Percentiles rank a stretch among this genome's conserved stretches.
These are phyloP conservation scores for Hippocampus kuda DNA, from an alignment of 2,797 vertebrate species.

Conservation along the genomic window DNA sequence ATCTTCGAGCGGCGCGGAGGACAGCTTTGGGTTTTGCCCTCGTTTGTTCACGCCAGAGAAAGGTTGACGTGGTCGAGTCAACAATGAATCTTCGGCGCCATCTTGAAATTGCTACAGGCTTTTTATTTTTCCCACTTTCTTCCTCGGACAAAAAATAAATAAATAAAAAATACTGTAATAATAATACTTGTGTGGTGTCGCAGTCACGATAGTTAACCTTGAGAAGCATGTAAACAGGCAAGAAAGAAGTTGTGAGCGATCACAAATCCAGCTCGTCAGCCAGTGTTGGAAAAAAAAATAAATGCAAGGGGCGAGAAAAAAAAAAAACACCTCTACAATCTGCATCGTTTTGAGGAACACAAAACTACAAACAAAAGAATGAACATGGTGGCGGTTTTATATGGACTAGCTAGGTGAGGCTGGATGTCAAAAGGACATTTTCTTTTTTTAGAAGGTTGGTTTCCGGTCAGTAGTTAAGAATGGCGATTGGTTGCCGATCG, in stretches of 20 bases:
- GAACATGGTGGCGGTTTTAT: background rate
- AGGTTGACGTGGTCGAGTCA: slow-evolving; percentile 1
- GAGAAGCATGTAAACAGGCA: background rate
- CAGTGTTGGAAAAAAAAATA: background rate
- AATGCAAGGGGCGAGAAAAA: background rate
- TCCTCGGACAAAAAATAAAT: background rate
- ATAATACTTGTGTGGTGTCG: background rate
- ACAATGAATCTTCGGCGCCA: background rate
- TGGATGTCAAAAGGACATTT: background rate
- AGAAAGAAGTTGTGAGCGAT: background rate
- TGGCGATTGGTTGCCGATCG: no score
- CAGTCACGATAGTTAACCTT: slow-evolving; percentile 8
- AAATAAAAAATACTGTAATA: background rate
- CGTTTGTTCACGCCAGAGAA: background rate
- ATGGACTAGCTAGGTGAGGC: background rate
- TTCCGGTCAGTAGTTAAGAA: no score
- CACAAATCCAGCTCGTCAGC: background rate
- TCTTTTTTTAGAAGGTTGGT: no score
- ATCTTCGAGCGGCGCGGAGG: slow-evolving; percentile 20
- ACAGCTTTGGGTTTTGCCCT: background rate
- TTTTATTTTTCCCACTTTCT: background rate
- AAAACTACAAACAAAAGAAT: background rate
- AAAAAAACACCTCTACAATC: background rate
- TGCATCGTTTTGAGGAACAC: no score
- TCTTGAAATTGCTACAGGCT: background rate